Percentiles rank a stretch among this genome's conserved stretches.
These are phyloP conservation scores for Lochmaea capreae DNA, from an alignment of 2,888 invertebrate genomes.

Conservation along the genomic window DNA sequence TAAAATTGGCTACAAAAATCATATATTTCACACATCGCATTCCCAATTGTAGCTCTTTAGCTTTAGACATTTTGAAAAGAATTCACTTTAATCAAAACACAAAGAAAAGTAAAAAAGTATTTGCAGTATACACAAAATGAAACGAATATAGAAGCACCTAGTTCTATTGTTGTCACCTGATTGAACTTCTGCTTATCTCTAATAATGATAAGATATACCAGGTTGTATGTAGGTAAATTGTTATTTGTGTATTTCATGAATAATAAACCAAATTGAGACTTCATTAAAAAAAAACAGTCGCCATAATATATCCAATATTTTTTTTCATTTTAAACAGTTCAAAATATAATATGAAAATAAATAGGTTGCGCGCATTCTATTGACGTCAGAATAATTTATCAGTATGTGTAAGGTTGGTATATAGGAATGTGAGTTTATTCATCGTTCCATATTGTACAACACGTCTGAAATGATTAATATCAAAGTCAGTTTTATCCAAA, in stretches of 20 bases:
- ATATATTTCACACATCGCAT: conserved; percentile 76
- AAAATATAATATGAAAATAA: too few species aligned
- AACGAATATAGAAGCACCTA: neutral
- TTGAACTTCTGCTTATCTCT: conserved; percentile 22
- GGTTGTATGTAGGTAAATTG: conserved; percentile 9
- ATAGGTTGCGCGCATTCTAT: neutral
- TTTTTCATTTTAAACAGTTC: too few species aligned
- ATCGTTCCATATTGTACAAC: neutral
- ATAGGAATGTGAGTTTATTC: neutral
- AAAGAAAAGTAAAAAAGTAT: neutral
- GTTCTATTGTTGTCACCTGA: conserved; percentile 25
- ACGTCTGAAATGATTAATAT: too few species aligned
- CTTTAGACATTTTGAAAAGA: conserved; percentile 54
- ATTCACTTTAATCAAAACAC: neutral
- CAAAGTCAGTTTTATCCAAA: too few species aligned
- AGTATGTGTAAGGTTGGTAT: neutral
- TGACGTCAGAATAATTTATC: neutral
- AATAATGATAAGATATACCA: conserved; percentile 22
- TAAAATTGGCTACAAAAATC: conserved; percentile 75
- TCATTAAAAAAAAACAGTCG: neutral
- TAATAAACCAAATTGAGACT: neutral
- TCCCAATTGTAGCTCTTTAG: conserved; percentile 71
- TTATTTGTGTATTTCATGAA: neutral
- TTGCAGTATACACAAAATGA: neutral
- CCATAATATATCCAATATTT: too few species aligned